Base-by-base conservation (phyloP, 1,140 invertebrate species). In the Acyrthosiphon pisum region DNA sequence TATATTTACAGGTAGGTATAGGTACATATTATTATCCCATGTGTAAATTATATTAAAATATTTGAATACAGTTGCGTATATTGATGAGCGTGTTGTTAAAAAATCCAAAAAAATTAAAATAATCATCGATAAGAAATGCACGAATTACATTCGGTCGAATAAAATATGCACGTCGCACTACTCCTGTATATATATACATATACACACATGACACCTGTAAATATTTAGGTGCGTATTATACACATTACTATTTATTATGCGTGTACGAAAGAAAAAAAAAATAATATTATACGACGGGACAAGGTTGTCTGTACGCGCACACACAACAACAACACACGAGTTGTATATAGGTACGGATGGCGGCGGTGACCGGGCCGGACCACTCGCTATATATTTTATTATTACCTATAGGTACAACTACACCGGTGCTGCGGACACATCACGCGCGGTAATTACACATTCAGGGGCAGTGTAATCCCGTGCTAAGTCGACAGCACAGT, bases 401-500 rank as follows among this genome's bases (percentile, higher is more conserved):
- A 68, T 68, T 68, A n/a, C 30, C 6, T 60, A 68, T 18, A 68
- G 30, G 30, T 68, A 68, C 60, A 68, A 68, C 60, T 68, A n/a
- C 60, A 68, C 60, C 60, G 60, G 30, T 68, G 60, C 35, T 35
- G 35, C 76, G 23, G 35, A 90, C 88, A 41, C 88, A 56, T 23
- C 88, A 41, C 88, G 88, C 8, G 50, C 37, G 48, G 76, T 92
- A 92, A 92, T 83, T 92, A 92, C 91, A 53, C 46, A 84, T 83
- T 91, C 91, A n/a, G 46, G 81, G 91, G 48, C 76, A 84, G 23
- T 84, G 91, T 93, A 93, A 93, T 93, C 91, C 81, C 68, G 48
- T 44, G 46, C 26, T 84, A 87, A 93, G 84, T 60, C 76, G 93
- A 91, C 93, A 88, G 50, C 93, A 14, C 50, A 56, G n/a, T 88